A percentile compares a stretch with the other conserved stretches of the same genome.
phyloP scores from a whole-genome alignment of 2,797 vertebrate species.

The Brachyalestes nurse region DNA sequence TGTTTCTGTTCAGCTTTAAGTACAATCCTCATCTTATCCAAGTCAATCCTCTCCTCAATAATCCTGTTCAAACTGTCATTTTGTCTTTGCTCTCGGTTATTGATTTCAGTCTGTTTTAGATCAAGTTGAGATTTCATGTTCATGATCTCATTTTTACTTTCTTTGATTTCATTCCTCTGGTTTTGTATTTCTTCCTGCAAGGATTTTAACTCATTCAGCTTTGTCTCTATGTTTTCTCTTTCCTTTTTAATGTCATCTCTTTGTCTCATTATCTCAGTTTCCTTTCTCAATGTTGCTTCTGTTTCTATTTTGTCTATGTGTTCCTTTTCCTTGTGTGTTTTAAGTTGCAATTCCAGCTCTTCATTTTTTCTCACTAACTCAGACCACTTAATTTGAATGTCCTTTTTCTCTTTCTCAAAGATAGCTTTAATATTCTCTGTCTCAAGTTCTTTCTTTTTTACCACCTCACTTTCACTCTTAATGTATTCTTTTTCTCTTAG shows the following conservation, averaged over 20 bases:
- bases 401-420: slow-evolving; percentile 18
- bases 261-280: no score
- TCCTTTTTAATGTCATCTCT: neutral
- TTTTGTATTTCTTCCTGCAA: slow-evolving; percentile 3
- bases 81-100: neutral
- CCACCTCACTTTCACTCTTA: neutral
- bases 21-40: slow-evolving; percentile 2
- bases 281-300: neutral
- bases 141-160: slow-evolving; percentile 24
- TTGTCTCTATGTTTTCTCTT: neutral
- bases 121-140: neutral
- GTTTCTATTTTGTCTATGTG: neutral
- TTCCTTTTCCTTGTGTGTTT: neutral
- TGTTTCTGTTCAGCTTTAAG: slow-evolving; percentile 15
- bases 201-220: neutral
- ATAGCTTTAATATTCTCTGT: neutral
- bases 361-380: no score
- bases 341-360: no score
- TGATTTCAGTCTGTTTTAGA: neutral
- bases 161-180: slow-evolving; percentile 9
- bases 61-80: slow-evolving; percentile 1
- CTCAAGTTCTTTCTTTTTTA: neutral
- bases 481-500: slow-evolving; percentile 8
- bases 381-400: no score
- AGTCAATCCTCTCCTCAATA: neutral